These are phyloP conservation scores for Stenotaenia linearis DNA, from an alignment of 2,888 invertebrate species.

Conservation along the genomic window DNA sequence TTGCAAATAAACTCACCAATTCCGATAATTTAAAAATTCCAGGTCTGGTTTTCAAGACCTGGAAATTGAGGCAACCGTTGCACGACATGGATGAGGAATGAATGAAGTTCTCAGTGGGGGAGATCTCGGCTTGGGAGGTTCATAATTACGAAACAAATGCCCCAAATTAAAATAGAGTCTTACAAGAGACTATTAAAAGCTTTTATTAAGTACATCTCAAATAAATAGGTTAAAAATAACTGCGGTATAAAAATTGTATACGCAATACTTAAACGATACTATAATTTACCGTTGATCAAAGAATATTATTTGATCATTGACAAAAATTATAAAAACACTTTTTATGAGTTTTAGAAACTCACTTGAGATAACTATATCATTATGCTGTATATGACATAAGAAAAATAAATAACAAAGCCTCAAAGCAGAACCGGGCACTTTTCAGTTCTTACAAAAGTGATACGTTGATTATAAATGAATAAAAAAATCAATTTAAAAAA, in stretches of 20 bases:
- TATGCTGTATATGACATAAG: too few species aligned
- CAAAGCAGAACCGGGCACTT: too few species aligned
- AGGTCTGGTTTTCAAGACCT: neutral
- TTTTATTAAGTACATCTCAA: neutral
- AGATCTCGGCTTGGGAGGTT: neutral
- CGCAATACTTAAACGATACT: too few species aligned
- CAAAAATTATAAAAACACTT: too few species aligned
- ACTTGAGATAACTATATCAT: too few species aligned
- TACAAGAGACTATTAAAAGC: neutral
- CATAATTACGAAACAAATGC: neutral
- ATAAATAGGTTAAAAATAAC: neutral
- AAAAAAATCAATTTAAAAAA: too few species aligned
- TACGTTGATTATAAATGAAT: too few species aligned
- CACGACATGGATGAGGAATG: neutral
- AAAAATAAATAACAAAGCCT: too few species aligned
- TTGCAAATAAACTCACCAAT: neutral
- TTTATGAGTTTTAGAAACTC: too few species aligned
- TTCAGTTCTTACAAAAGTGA: too few species aligned
- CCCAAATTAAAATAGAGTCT: neutral
- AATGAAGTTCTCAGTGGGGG: neutral
- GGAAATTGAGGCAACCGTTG: neutral
- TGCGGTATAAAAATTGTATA: too few species aligned
- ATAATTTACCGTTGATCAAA: neutral
- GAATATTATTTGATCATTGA: too few species aligned
- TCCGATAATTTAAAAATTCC: neutral